Conservation (phyloP, 1,140 invertebrate genomes). For the Ips typographus region DNA sequence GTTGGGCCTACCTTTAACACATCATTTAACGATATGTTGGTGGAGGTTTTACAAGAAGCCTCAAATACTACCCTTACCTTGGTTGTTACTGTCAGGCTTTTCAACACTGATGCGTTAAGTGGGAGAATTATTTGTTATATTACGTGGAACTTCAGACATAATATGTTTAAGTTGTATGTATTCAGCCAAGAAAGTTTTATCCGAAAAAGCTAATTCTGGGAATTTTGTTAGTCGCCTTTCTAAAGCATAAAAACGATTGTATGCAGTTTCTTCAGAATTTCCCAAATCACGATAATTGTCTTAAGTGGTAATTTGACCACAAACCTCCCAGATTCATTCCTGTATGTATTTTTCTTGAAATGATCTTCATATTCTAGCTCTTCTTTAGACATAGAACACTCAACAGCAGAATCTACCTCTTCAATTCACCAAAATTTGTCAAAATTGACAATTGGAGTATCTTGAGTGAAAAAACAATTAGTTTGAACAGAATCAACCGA, state of each 20-base stretch:
- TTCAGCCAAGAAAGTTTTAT: conserved; percentile 48
- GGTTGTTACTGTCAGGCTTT: conserved; percentile 45
- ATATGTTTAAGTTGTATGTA: conserved; percentile 51
- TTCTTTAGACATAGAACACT: conserved; percentile 17
- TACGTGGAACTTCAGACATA: conserved; percentile 21
- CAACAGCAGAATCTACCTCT: background rate
- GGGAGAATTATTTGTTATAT: conserved; percentile 11
- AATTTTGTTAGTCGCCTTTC: conserved; percentile 35
- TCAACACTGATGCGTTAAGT: conserved; percentile 42
- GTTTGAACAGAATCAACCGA: conserved; percentile 36
- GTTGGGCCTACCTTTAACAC: too few relatives aligned
- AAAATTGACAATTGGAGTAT: conserved; percentile 3
- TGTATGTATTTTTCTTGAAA: conserved; percentile 20
- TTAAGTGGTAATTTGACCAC: conserved; percentile 33
- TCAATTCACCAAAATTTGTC: conserved; percentile 28
- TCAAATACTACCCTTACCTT: conserved; percentile 35
- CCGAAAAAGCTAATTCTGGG: conserved; percentile 39
- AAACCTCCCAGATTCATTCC: conserved; percentile 27
- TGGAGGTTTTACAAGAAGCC: too few relatives aligned
- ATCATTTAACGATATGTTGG: too few relatives aligned
- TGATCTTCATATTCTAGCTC: conserved; percentile 35
- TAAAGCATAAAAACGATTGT: conserved; percentile 32
- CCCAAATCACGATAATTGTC: conserved; percentile 29
- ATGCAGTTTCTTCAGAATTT: conserved; percentile 34
- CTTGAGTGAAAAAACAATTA: conserved; percentile 13